Percentiles rank a stretch among this genome's conserved stretches.
phyloP scores from a whole-genome alignment of 2,113 vertebrate species.

The Microcebus jonahi region DNA sequence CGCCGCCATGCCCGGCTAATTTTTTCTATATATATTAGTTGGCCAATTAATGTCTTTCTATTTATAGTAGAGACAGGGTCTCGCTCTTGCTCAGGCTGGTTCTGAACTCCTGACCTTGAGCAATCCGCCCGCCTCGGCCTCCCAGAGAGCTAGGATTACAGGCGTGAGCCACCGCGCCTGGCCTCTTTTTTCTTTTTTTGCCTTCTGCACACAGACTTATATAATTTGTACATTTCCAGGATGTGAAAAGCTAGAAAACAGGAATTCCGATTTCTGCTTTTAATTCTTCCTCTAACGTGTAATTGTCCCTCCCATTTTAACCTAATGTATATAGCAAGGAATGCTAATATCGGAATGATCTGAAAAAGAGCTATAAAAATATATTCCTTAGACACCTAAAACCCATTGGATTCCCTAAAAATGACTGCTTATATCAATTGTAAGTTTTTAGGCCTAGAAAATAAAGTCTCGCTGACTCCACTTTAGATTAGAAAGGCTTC shows the following conservation, averaged over 20 bases:
- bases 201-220: not conserved
- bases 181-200: no score
- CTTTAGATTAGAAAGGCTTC: slow-evolving; percentile 26
- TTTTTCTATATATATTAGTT: no score
- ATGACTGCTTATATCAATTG: slow-evolving; percentile 1
- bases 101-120: no score
- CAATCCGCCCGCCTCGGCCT: no score
- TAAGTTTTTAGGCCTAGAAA: slow-evolving; percentile 31
- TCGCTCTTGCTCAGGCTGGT: no score
- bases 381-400: not conserved
- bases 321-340: not conserved
- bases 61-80: no score
- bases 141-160: no score
- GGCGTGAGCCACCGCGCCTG: no score
- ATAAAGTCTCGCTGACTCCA: slow-evolving; percentile 18
- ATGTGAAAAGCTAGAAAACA: not conserved
- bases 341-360: not conserved
- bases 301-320: slow-evolving; percentile 18
- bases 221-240: not conserved
- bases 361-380: slow-evolving; percentile 33
- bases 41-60: no score
- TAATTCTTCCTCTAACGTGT: slow-evolving; percentile 23
- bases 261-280: slow-evolving; percentile 9
- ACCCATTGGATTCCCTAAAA: slow-evolving; percentile 20
- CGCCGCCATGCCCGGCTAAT: no score